phyloP scores from a whole-genome alignment of 2,113 vertebrate species.

The Bettongia penicillata region DNA sequence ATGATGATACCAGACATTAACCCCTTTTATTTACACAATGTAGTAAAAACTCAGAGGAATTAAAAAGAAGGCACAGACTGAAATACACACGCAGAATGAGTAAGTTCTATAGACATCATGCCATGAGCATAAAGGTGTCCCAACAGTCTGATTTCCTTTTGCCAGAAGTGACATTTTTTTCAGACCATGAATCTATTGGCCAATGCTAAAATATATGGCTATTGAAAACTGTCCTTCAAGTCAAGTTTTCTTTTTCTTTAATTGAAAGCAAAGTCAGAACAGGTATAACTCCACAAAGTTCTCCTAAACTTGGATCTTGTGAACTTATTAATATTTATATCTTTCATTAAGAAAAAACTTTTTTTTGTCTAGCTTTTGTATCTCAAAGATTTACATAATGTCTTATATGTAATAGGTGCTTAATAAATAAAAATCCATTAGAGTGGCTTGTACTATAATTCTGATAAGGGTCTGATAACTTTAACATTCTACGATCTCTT shows the following conservation, averaged over 20 bases:
- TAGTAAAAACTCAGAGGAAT: neutral
- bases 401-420: neutral
- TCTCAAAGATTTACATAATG: neutral
- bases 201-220: no score
- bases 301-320: neutral
- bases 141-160: neutral
- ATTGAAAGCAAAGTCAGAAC: neutral
- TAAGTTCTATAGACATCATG: neutral
- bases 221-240: neutral
- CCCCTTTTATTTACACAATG: neutral
- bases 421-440: neutral
- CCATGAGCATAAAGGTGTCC: neutral
- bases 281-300: neutral
- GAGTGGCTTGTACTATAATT: neutral
- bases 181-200: neutral
- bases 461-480: neutral
- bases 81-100: neutral
- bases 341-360: neutral
- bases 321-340: neutral
- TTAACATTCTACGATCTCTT: neutral
- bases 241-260: neutral
- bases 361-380: neutral
- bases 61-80: neutral
- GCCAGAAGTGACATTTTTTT: neutral
- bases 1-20: neutral